These are phyloP conservation scores for Metallyticus violacea DNA, from an alignment of 2,888 invertebrate species.

Conservation along the genomic window DNA sequence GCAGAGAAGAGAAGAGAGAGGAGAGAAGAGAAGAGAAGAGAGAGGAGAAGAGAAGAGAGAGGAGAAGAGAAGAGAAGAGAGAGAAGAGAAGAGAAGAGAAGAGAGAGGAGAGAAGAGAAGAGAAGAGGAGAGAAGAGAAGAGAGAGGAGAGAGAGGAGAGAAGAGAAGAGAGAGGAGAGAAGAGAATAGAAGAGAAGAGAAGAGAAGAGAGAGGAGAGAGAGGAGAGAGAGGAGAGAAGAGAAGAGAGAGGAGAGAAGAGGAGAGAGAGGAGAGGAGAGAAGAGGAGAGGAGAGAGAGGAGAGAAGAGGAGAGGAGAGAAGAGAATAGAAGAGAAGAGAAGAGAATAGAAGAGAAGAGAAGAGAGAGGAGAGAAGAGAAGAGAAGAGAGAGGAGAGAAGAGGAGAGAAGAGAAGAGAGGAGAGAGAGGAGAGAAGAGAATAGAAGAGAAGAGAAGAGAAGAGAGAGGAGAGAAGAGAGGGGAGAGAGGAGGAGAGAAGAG, in stretches of 20 bases:
- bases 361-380: neutral
- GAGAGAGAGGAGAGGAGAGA: neutral
- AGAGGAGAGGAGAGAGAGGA: neutral
- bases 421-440: too few relatives aligned
- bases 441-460: too few relatives aligned
- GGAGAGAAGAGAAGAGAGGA: conserved; percentile 36
- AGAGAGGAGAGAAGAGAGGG: conserved; percentile 12
- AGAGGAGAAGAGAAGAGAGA: neutral
- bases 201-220: conserved; percentile 43
- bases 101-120: conserved; percentile 21
- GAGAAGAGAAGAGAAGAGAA: conserved; percentile 22
- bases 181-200: too few relatives aligned
- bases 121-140: conserved; percentile 34
- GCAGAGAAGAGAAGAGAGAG: neutral
- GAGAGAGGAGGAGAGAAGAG: conserved; percentile 7
- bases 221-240: conserved; percentile 39
- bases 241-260: neutral
- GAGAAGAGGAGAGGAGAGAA: too few relatives aligned
- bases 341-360: too few relatives aligned
- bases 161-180: conserved; percentile 25
- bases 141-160: neutral
- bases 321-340: too few relatives aligned
- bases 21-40: neutral
- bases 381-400: neutral
- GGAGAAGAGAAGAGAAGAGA: neutral